phyloP scores from a whole-genome alignment of 1,140 invertebrate genomes.

The Aphis craccivora region DNA sequence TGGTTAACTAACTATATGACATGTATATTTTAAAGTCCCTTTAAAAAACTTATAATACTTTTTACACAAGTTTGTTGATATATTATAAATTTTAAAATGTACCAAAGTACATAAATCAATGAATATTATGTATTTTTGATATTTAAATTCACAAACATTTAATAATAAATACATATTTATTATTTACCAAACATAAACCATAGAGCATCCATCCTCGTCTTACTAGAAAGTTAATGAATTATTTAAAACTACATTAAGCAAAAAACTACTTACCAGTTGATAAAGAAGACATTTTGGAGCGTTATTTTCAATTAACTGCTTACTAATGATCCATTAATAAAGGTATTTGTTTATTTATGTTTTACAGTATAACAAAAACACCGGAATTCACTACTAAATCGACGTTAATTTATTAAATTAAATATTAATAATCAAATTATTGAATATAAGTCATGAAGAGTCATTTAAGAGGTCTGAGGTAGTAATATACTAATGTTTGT shows the following conservation, averaged over 20 bases:
- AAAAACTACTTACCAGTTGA: background rate
- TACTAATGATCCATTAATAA: background rate
- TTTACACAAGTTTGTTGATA: too few relatives aligned
- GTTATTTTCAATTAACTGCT: background rate
- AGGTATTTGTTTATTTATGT: background rate
- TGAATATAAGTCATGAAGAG: too few relatives aligned
- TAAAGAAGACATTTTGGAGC: background rate
- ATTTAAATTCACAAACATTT: too few relatives aligned
- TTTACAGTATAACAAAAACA: background rate
- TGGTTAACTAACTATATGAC: too few relatives aligned
- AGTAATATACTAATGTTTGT: too few relatives aligned
- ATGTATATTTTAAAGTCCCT: too few relatives aligned
- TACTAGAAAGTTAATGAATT: background rate
- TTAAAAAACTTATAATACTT: too few relatives aligned
- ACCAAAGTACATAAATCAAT: background rate
- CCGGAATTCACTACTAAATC: background rate
- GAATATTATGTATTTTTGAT: background rate
- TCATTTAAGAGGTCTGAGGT: too few relatives aligned
- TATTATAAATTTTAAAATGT: too few relatives aligned
- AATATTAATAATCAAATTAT: too few relatives aligned
- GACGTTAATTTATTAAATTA: background rate
- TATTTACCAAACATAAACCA: background rate
- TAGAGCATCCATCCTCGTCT: background rate
- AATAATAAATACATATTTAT: too few relatives aligned
- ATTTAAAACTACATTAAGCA: background rate